These are phyloP conservation scores for Dryas iulia DNA, from an alignment of 1,140 invertebrate species.

Conservation along the genomic window DNA sequence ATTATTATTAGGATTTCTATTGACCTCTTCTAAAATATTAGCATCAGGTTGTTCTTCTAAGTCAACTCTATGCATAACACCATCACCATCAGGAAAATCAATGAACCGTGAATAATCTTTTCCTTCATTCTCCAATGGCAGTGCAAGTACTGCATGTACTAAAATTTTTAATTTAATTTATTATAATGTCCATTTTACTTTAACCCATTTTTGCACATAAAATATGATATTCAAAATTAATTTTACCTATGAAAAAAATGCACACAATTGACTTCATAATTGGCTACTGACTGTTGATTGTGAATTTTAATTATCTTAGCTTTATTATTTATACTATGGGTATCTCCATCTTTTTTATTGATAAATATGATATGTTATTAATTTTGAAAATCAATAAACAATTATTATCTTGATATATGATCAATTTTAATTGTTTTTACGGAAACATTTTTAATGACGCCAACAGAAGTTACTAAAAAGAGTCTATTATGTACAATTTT, in stretches of 20 bases:
- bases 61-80: slow-evolving; percentile 48
- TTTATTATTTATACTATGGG: background rate
- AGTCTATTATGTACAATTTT: too few relatives aligned
- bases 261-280: background rate
- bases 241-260: background rate
- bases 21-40: slow-evolving; percentile 37
- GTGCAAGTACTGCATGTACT: slow-evolving; percentile 12
- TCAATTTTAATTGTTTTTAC: background rate
- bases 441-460: too few relatives aligned
- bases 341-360: background rate
- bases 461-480: too few relatives aligned
- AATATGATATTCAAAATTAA: too few relatives aligned
- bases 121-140: slow-evolving; percentile 1
- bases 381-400: background rate
- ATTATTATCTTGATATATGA: background rate
- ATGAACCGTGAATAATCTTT: slow-evolving; percentile 42
- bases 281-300: background rate
- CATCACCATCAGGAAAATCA: slow-evolving; percentile 50
- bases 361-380: background rate
- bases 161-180: background rate
- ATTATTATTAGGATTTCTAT: slow-evolving; percentile 50
- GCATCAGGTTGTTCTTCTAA: slow-evolving; percentile 47
- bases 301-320: background rate
- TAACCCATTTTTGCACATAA: too few relatives aligned
- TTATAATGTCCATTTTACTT: too few relatives aligned